Evolutionary conservation across 2,113 vertebrate species (phyloP).

Genomic region (Anser cygnoides): DNA sequence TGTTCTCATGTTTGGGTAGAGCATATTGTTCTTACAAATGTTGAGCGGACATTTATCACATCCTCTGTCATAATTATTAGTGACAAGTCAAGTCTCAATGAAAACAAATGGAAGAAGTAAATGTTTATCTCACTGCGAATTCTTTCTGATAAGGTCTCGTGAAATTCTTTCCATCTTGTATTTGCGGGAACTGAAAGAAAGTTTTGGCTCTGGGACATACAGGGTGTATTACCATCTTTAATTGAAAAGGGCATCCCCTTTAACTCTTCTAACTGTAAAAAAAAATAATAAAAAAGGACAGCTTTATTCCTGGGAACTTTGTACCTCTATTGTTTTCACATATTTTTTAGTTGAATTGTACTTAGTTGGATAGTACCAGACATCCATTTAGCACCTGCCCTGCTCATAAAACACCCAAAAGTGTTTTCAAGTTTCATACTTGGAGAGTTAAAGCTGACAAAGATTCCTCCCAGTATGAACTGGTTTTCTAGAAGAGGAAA

Average conservation of each 20-base stretch:
- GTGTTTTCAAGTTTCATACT: not conserved
- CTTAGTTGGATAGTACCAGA: not conserved
- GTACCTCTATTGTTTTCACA: not conserved
- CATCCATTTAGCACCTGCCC: not conserved
- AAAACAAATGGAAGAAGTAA: conserved; percentile 66
- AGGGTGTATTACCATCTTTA: not conserved
- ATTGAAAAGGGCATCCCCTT: not conserved
- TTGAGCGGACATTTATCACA: conserved; percentile 67
- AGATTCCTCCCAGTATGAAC: not conserved
- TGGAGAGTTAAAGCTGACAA: not conserved
- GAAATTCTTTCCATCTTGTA: conserved; percentile 59
- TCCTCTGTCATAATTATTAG: conserved; percentile 65
- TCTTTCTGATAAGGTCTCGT: conserved; percentile 52
- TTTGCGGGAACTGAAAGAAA: conserved; percentile 29
- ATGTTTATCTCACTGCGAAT: conserved; percentile 57
- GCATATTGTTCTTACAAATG: conserved; percentile 66
- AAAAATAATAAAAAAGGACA: not conserved
- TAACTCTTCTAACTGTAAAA: not conserved
- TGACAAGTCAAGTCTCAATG: conserved; percentile 55
- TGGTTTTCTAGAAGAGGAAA: not conserved
- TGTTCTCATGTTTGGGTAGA: conserved; percentile 55
- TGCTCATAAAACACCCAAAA: not conserved
- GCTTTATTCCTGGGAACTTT: not conserved
- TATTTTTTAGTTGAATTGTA: not conserved
- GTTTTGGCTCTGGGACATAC: not conserved